These are phyloP conservation scores for Hafferia zeledoni DNA, from an alignment of 2,797 vertebrate species.

Conservation along the genomic window DNA sequence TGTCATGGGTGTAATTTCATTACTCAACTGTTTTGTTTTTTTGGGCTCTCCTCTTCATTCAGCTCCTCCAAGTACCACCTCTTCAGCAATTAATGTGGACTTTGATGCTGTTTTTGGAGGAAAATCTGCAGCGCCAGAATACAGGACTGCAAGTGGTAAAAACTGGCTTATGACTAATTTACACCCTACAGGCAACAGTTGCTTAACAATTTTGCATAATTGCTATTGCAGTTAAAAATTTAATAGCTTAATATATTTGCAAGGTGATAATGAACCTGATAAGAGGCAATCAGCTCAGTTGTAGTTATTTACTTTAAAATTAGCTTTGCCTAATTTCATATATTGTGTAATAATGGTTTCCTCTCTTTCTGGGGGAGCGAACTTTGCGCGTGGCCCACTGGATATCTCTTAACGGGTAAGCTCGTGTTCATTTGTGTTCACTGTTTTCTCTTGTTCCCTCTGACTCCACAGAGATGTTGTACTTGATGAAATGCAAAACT, in stretches of 20 bases:
- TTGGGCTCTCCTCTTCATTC: slow-evolving; percentile 75
- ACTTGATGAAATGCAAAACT: neutral
- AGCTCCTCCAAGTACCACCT: slow-evolving; percentile 71
- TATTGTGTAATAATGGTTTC: neutral
- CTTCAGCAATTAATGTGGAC: slow-evolving; percentile 86
- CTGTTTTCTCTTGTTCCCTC: neutral
- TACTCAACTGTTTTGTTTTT: neutral
- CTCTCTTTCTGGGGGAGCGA: slow-evolving; percentile 26
- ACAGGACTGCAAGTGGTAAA: slow-evolving; percentile 85
- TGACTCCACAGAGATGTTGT: neutral
- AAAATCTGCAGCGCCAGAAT: slow-evolving; percentile 80
- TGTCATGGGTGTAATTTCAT: neutral
- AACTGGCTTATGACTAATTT: neutral
- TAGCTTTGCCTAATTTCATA: neutral
- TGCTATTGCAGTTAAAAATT: neutral
- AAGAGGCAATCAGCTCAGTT: neutral
- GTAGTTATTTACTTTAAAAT: neutral
- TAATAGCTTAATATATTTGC: neutral
- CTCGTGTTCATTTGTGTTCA: neutral
- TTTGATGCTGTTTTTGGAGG: slow-evolving; percentile 93
- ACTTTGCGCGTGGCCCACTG: neutral
- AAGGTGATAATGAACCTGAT: neutral
- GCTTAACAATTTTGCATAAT: neutral
- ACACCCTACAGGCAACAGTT: neutral
- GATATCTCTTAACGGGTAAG: slow-evolving; percentile 32